Conservation (phyloP, 2,113 vertebrate genomes). For the Collichthys lucidus region DNA sequence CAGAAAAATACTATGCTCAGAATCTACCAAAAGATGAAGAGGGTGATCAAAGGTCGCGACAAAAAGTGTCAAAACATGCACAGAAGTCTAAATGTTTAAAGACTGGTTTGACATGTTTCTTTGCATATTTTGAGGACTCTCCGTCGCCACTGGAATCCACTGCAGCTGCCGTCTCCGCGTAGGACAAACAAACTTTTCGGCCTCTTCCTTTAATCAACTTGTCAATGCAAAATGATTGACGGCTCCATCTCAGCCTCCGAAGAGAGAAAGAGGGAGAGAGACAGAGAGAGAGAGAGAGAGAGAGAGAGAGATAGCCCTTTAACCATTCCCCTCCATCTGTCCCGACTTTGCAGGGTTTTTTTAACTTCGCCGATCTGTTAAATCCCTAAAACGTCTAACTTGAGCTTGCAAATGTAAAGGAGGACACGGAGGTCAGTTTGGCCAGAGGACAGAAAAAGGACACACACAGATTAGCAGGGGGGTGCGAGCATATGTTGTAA, state of each 20-base stretch:
- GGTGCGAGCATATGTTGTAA: constrained; percentile 43
- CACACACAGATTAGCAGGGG: constrained; percentile 39
- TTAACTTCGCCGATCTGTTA: neutral
- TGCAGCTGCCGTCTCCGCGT: neutral
- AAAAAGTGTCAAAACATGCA: neutral
- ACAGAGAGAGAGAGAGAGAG: neutral
- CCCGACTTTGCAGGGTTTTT: neutral
- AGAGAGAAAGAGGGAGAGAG: neutral
- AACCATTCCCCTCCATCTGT: neutral
- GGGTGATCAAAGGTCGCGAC: neutral
- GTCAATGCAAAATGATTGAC: neutral
- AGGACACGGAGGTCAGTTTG: constrained; percentile 3
- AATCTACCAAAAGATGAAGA: neutral
- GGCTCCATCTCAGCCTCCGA: neutral
- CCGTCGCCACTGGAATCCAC: neutral
- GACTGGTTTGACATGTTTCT: neutral
- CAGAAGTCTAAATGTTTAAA: neutral
- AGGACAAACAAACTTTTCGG: neutral
- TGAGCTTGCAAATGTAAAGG: neutral
- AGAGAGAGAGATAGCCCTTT: no score
- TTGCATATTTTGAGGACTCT: neutral
- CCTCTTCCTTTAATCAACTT: neutral
- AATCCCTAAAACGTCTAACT: neutral
- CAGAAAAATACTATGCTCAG: neutral
- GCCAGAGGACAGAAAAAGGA: constrained; percentile 26